Evolutionary conservation across 2,888 invertebrate species (phyloP).

Genomic region (Caenorhabditis drosophilae): DNA sequence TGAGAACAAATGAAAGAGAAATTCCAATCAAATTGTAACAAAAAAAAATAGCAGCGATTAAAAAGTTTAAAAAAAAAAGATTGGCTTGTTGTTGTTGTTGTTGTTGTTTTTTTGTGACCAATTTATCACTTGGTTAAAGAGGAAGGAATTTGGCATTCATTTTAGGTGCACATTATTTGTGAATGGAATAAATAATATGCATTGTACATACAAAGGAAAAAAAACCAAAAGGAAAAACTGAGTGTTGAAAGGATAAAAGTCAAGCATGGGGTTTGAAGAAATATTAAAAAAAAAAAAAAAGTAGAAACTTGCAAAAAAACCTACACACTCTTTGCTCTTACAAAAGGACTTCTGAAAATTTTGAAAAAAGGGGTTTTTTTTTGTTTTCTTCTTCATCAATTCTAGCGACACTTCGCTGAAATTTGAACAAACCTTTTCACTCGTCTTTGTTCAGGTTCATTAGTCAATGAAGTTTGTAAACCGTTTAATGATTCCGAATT

Average conservation of each 20-base stretch:
- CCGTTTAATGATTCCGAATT: not conserved
- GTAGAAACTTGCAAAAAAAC: slow-evolving; percentile 5
- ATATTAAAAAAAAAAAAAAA: not conserved
- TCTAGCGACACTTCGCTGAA: not conserved
- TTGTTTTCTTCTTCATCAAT: too few relatives aligned
- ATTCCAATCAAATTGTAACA: too few relatives aligned
- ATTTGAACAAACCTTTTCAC: slow-evolving; percentile 27
- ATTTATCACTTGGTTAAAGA: too few relatives aligned
- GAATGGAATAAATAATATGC: too few relatives aligned
- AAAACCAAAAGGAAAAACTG: not conserved
- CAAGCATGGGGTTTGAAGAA: not conserved
- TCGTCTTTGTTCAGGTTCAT: slow-evolving; percentile 2
- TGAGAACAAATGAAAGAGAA: too few relatives aligned
- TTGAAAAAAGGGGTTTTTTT: too few relatives aligned
- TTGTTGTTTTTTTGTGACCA: too few relatives aligned
- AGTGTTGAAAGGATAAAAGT: not conserved
- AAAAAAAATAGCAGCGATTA: too few relatives aligned
- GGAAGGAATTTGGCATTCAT: too few relatives aligned
- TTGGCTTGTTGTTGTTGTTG: too few relatives aligned
- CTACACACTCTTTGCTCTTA: slow-evolving; percentile 38
- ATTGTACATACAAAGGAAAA: not conserved
- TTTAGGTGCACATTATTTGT: too few relatives aligned
- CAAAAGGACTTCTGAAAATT: slow-evolving; percentile 32
- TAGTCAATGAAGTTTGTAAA: not conserved
- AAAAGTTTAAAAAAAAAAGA: too few relatives aligned